Evolutionary conservation across 2,797 vertebrate genomes (phyloP).

Genomic region (Chromobotia macracanthus): DNA sequence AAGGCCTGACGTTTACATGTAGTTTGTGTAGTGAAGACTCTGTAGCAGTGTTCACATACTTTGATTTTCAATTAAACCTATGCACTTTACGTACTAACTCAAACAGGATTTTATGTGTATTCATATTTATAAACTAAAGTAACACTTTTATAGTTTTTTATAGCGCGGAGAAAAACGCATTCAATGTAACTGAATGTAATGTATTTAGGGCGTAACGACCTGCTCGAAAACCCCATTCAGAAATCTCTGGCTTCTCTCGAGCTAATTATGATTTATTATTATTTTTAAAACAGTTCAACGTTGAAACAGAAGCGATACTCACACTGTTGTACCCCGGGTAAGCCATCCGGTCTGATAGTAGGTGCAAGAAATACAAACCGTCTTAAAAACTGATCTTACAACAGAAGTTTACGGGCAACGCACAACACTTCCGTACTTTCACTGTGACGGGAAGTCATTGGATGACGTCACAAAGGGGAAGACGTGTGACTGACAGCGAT

Average conservation of each 20-base stretch:
- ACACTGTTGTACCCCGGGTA: conserved; percentile 81
- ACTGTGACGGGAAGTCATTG: conserved; percentile 11
- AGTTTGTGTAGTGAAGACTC: neutral
- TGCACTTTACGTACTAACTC: neutral
- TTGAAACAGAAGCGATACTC: conserved; percentile 60
- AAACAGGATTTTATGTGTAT: neutral
- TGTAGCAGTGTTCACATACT: neutral
- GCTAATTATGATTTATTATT: neutral
- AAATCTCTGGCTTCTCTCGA: neutral
- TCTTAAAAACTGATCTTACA: neutral
- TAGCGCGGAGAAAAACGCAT: neutral
- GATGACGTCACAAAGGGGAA: neutral
- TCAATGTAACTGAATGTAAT: neutral
- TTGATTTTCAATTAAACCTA: neutral
- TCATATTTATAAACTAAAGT: neutral
- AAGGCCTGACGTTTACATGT: neutral
- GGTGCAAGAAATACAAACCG: neutral
- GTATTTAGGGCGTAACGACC: no score
- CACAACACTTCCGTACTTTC: conserved; percentile 9
- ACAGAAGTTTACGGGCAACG: conserved; percentile 12
- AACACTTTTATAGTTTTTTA: neutral
- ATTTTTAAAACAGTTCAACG: neutral
- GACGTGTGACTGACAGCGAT: neutral
- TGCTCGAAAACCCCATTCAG: neutral
- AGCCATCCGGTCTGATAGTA: conserved; percentile 66